phyloP scores from a whole-genome alignment of 2,888 invertebrate genomes.

The Hirtodrosophila histrioides region DNA sequence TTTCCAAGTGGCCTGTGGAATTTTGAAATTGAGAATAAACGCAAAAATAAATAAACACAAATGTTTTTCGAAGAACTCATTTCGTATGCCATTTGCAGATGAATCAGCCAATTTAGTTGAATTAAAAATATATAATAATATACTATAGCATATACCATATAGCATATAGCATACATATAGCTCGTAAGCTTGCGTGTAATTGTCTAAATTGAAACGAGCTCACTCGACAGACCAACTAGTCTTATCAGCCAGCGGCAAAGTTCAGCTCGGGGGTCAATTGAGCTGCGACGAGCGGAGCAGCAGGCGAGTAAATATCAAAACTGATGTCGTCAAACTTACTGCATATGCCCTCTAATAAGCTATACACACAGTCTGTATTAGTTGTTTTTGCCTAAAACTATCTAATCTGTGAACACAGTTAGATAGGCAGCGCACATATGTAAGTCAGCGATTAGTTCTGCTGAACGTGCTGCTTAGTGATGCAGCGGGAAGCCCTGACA shows the following conservation, averaged over 20 bases:
- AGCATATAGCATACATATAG: constrained; percentile 8
- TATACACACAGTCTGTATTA: neutral
- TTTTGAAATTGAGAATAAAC: constrained; percentile 34
- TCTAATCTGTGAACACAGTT: too few relatives aligned
- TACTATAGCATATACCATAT: constrained; percentile 3
- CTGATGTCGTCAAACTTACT: constrained; percentile 53
- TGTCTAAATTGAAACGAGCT: constrained; percentile 69
- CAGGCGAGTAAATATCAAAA: constrained; percentile 13
- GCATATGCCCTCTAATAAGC: constrained; percentile 8
- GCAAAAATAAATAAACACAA: constrained; percentile 18
- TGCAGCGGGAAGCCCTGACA: too few relatives aligned
- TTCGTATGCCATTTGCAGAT: constrained; percentile 37
- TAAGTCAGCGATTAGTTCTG: too few relatives aligned
- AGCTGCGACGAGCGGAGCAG: constrained; percentile 29
- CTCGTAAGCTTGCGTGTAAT: constrained; percentile 44
- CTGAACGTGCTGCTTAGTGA: too few relatives aligned
- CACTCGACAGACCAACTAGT: constrained; percentile 20
- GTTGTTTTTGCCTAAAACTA: too few relatives aligned
- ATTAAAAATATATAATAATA: constrained; percentile 55
- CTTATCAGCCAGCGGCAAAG: constrained; percentile 54
- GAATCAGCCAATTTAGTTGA: constrained; percentile 72
- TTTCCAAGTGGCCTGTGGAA: constrained; percentile 47
- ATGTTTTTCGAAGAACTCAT: constrained; percentile 39
- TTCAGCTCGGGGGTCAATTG: constrained; percentile 68
- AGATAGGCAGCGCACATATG: too few relatives aligned